Evolutionary conservation across 2,888 invertebrate species (phyloP), one percentile per base, ranked within the genome.

Genomic region (Mythimna loreyi): DNA sequence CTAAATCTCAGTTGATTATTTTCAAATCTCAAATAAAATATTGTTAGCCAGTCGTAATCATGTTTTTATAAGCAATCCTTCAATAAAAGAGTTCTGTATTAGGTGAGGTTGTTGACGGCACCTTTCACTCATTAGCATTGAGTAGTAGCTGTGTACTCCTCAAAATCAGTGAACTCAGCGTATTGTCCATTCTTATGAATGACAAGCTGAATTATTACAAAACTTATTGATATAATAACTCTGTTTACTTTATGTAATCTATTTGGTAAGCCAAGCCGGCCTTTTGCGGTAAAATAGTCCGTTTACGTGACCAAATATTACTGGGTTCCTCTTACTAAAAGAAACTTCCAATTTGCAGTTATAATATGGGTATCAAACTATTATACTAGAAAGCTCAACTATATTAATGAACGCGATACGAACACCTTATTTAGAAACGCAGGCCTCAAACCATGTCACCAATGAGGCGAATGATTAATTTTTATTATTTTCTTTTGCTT

Each of bases 391-490:
- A 53, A 72, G 28, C 45, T 30, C 7, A 67, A 30, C 52, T 23
- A 33, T 53, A 60, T 60, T 23, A 36, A 28, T 9, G 28, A 13
- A 59, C 9, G n/a, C 19, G 25, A 57, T 69, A 57, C 25, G 25
- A 61, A 36, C 52, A 16, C 19, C 60, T 43, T 25, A 53, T 36
- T 57, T 47, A 25, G 16, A 57, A 61, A 23, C 16, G 56, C 23
- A 28, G 50, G 52, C 43, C 40, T 33, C 21, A 40, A 61, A 50
- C n/a, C 45, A 64, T 75, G 61, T 68, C 75, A 65, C 50, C 64
- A 65, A 58, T 79, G 69, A 69, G 50, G 57, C 55, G 43, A 62
- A 64, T 65, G 69, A 80, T 80, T 80, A 75, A 66, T 60, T 70
- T 49, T 19, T 80, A 52, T 62, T 61, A 60, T 66, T 23, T 64